These are phyloP conservation scores for Dendrocopos noguchii DNA, from an alignment of 2,113 vertebrate genomes.

Conservation along the genomic window DNA sequence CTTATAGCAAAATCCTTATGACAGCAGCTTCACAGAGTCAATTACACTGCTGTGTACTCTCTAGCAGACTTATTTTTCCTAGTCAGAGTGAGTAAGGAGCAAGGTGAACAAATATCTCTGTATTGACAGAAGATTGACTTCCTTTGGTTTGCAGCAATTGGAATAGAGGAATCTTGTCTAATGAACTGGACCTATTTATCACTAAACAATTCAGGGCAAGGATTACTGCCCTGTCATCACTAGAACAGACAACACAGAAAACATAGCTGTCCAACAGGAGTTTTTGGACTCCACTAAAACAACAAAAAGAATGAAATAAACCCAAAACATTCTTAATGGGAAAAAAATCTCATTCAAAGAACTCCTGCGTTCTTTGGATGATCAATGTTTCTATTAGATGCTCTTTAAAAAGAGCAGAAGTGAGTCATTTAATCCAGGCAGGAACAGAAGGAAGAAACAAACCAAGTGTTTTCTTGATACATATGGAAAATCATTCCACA, in stretches of 20 bases:
- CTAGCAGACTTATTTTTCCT: conserved; percentile 55
- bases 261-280: background rate
- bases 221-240: background rate
- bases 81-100: conserved; percentile 48
- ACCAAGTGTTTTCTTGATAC: background rate
- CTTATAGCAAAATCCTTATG: conserved; percentile 42
- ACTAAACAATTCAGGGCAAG: background rate
- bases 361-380: background rate
- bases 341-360: no score
- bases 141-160: conserved; percentile 25
- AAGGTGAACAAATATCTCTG: conserved; percentile 48
- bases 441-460: background rate
- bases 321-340: background rate
- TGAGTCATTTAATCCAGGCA: background rate
- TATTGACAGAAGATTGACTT: conserved; percentile 30
- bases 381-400: background rate
- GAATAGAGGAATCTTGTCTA: conserved; percentile 35
- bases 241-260: background rate
- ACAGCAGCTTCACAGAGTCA: conserved; percentile 64
- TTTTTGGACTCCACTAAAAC: background rate
- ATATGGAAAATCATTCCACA: background rate
- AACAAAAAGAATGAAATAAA: background rate
- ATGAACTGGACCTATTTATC: conserved; percentile 42
- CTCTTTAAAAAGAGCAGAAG: background rate
- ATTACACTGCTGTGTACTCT: conserved; percentile 51